Base-by-base conservation (phyloP, 2,113 vertebrate species). In the Tringa solitaria region DNA sequence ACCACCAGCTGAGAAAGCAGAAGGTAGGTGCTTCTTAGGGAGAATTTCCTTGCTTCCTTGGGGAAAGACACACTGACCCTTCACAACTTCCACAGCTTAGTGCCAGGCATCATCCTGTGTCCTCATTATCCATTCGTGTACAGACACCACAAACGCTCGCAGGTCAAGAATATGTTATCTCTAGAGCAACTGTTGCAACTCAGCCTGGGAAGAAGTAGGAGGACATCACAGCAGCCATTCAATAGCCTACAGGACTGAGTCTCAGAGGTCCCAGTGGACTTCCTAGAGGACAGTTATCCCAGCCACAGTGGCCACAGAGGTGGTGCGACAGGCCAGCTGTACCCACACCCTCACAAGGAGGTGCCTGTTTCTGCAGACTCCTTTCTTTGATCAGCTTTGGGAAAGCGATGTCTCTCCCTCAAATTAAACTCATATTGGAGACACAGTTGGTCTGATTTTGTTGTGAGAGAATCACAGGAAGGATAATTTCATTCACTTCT, bases 121-220 rank as follows among this genome's bases (percentile, higher is more conserved):
- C 54, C 60, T 32, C 3, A 5, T 19, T 43, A 80, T 0, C 77
- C 60, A 48, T 5, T 14, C 3, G 1, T 12, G 26, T 27, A 17
- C 16, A 9, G 3, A 5, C 20, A 35, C 6, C 53, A n/a, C 61
- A 43, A 3, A 1, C 2, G 22, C 41, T 15, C 6, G 33, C 77
- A 33, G 41, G 60, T 20, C 81, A 84, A n/a, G 45, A 20, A 64
- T 13, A 54, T 2, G 0, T 10, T 45, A 23, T 11, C n/a, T 41
- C 57, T 28, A 51, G 43, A 83, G 59, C 59, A 56, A 8, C 43
- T 21, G 2, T 11, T 69, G 23, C 64, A 60, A 41, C 37, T 50
- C 68, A 83, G 26, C 24, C 28, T 12, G 19, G 26, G 57, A 22
- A 35, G n/a, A 72, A 76, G 13, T 0, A 22, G 48, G 43, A 86